phyloP scores from a whole-genome alignment of 1,140 invertebrate species.

The Drosophila leontia region DNA sequence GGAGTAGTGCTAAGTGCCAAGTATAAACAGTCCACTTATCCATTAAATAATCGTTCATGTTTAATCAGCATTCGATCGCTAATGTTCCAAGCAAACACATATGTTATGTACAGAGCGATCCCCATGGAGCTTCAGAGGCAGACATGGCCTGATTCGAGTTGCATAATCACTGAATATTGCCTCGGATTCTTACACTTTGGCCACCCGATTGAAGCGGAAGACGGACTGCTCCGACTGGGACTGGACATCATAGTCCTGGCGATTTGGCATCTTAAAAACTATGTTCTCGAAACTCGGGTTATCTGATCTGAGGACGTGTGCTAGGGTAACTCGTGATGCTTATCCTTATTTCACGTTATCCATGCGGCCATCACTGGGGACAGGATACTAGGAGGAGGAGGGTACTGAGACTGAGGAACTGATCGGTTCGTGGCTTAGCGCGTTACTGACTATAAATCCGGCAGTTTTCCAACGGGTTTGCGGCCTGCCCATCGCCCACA shows the following conservation, averaged over 20 bases:
- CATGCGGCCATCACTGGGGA: slow-evolving; percentile 59
- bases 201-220: slow-evolving; percentile 73
- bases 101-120: slow-evolving; percentile 31
- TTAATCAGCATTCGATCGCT: slow-evolving; percentile 70
- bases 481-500: slow-evolving; percentile 22
- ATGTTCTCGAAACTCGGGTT: slow-evolving; percentile 15
- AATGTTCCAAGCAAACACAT: slow-evolving; percentile 51
- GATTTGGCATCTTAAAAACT: slow-evolving; percentile 51
- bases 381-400: slow-evolving; percentile 4
- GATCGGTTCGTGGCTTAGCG: slow-evolving; percentile 47
- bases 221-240: slow-evolving; percentile 77
- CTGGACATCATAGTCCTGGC: slow-evolving; percentile 66
- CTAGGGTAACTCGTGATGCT: slow-evolving; percentile 20
- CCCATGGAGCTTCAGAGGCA: slow-evolving; percentile 6
- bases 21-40: slow-evolving; percentile 57
- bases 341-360: slow-evolving; percentile 54
- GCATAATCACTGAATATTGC: slow-evolving; percentile 28
- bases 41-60: slow-evolving; percentile 66
- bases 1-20: slow-evolving; percentile 33
- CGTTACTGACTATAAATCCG: slow-evolving; percentile 46
- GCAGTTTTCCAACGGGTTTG: slow-evolving; percentile 11
- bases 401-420: slow-evolving; percentile 40
- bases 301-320: slow-evolving; percentile 10
- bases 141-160: slow-evolving; percentile 27
- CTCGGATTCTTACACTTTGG: slow-evolving; percentile 76